Evolutionary conservation across 2,797 vertebrate genomes (phyloP).

Genomic region (Spinibarbus caldwelli): DNA sequence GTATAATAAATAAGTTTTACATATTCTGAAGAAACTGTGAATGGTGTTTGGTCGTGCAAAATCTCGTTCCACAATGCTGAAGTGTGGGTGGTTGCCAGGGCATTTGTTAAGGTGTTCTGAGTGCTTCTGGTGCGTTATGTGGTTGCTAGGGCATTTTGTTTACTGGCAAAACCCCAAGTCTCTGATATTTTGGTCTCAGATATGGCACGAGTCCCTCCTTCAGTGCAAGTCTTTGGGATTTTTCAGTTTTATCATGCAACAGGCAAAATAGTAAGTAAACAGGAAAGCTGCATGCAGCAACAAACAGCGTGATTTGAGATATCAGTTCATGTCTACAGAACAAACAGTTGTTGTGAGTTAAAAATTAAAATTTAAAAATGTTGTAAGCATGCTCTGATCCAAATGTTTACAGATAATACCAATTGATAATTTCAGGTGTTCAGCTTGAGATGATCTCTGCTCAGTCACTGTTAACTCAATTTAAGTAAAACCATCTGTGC

Average conservation of each 20-base stretch:
- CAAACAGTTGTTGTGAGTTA: background rate
- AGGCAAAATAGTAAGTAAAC: background rate
- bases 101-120: background rate
- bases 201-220: background rate
- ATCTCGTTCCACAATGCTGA: background rate
- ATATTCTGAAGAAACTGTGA: background rate
- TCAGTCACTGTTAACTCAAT: background rate
- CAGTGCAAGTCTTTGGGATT: background rate
- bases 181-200: conserved; percentile 7
- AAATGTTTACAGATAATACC: background rate
- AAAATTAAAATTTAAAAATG: no score
- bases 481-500: background rate
- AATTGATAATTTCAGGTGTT: background rate
- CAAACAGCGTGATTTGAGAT: no score
- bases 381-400: background rate
- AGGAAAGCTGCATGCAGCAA: no score
- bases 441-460: background rate
- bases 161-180: conserved; percentile 10
- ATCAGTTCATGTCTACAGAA: no score
- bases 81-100: conserved; percentile 2
- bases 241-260: background rate
- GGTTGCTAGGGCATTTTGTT: conserved; percentile 5
- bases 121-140: background rate
- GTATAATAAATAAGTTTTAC: conserved; percentile 1
- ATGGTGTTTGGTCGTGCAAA: background rate